Evolutionary conservation across 2,113 vertebrate genomes (phyloP).

Genomic region (Sitta europaea): DNA sequence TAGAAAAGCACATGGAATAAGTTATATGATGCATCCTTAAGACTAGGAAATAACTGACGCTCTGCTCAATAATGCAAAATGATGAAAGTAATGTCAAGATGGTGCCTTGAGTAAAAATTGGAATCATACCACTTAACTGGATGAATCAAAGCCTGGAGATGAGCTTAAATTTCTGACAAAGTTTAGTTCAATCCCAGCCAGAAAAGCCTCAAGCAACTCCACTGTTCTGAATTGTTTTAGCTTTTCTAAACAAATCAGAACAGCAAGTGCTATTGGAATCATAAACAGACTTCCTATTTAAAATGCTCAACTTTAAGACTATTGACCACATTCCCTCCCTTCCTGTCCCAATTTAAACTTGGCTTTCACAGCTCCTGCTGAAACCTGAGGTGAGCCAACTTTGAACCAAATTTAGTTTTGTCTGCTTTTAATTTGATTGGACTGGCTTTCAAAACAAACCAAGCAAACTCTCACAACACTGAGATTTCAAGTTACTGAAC

Average conservation of each 20-base stretch:
- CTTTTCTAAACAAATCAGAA: slow-evolving; percentile 64
- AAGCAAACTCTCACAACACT: not conserved
- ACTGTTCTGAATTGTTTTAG: slow-evolving; percentile 54
- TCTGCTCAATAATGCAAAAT: not conserved
- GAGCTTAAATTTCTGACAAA: slow-evolving; percentile 18
- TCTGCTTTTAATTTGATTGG: slow-evolving; percentile 61
- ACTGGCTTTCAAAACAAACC: slow-evolving; percentile 50
- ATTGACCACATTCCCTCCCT: slow-evolving; percentile 68
- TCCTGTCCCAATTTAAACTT: slow-evolving; percentile 68
- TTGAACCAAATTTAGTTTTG: slow-evolving; percentile 62
- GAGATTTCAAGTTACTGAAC: not conserved
- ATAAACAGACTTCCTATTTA: slow-evolving; percentile 67
- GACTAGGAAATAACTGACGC: not conserved
- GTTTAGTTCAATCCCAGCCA: slow-evolving; percentile 24
- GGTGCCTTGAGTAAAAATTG: not conserved
- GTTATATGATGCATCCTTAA: not conserved
- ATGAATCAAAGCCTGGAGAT: slow-evolving; percentile 29
- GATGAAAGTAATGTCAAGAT: not conserved
- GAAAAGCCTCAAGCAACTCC: slow-evolving; percentile 39
- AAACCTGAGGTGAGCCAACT: slow-evolving; percentile 58
- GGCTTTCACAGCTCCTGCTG: slow-evolving; percentile 54
- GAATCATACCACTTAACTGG: slow-evolving; percentile 5
- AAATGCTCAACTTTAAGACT: slow-evolving; percentile 62
- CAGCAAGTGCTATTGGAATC: slow-evolving; percentile 55
- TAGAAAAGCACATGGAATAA: not conserved